Evolutionary conservation across 2,113 vertebrate species (phyloP).

Genomic region (Craseonycteris thonglongyai): DNA sequence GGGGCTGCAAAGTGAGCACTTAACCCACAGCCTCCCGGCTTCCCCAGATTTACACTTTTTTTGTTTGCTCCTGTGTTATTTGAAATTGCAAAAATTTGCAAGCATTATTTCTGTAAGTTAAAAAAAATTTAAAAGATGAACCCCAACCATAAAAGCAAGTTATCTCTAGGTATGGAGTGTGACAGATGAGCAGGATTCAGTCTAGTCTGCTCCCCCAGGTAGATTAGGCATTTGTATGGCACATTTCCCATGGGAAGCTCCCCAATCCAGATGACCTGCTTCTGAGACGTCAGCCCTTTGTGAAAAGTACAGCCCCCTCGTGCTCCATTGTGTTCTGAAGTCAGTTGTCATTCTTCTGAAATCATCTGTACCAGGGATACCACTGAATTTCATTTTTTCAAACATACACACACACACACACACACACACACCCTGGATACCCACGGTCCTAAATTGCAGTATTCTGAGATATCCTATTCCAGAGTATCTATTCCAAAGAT

Average conservation of each 20-base stretch:
- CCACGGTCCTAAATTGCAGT: too few relatives aligned
- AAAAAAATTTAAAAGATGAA: background rate
- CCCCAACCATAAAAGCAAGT: background rate
- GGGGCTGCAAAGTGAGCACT: too few relatives aligned
- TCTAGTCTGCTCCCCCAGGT: background rate
- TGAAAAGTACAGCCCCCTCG: background rate
- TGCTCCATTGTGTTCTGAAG: background rate
- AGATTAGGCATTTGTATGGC: background rate
- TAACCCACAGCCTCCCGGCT: too few relatives aligned
- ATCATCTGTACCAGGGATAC: background rate
- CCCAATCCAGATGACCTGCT: background rate
- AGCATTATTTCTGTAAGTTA: background rate
- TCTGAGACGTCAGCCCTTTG: background rate
- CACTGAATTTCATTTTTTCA: background rate
- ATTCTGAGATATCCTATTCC: too few relatives aligned
- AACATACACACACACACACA: background rate
- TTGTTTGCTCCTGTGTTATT: background rate
- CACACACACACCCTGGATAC: too few relatives aligned
- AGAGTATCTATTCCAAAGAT: too few relatives aligned
- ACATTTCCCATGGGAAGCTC: background rate
- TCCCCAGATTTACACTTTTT: background rate
- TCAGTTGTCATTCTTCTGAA: background rate
- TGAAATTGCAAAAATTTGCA: background rate
- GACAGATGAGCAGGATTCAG: background rate
- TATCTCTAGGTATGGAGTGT: background rate